phyloP scores from a whole-genome alignment of 2,888 invertebrate species.

The Hipparchia semele region DNA sequence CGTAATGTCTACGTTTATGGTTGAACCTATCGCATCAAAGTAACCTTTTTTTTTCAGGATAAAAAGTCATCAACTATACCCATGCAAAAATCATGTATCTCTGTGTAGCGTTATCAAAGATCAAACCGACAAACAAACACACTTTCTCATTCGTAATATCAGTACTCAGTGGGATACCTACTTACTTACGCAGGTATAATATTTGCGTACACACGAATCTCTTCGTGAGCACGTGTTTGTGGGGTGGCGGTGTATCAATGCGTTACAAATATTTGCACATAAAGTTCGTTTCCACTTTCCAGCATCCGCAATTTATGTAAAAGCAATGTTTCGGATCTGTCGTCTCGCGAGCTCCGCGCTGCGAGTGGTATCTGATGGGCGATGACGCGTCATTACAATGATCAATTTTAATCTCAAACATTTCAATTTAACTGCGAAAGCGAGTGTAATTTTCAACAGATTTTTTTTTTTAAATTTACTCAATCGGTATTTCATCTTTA shows the following conservation, averaged over 20 bases:
- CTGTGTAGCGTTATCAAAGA: no score
- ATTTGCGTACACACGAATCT: no score
- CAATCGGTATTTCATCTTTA: not conserved
- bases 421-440: not conserved
- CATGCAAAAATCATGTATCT: no score
- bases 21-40: no score
- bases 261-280: not conserved
- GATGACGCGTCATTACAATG: not conserved
- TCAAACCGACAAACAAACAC: no score
- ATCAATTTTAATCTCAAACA: not conserved
- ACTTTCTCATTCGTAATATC: no score
- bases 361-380: not conserved
- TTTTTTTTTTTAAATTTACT: not conserved
- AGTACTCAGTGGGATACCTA: no score
- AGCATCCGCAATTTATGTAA: conserved; percentile 1
- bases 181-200: no score
- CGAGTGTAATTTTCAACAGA: not conserved
- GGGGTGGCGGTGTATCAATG: no score
- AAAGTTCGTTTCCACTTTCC: not conserved
- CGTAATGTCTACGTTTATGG: no score
- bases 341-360: not conserved
- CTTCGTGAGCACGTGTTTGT: not conserved
- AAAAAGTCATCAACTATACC: no score
- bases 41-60: no score
- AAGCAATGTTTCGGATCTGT: not conserved